Conservation (phyloP, 2,797 vertebrate genomes). For the Mionectes olivaceus region DNA sequence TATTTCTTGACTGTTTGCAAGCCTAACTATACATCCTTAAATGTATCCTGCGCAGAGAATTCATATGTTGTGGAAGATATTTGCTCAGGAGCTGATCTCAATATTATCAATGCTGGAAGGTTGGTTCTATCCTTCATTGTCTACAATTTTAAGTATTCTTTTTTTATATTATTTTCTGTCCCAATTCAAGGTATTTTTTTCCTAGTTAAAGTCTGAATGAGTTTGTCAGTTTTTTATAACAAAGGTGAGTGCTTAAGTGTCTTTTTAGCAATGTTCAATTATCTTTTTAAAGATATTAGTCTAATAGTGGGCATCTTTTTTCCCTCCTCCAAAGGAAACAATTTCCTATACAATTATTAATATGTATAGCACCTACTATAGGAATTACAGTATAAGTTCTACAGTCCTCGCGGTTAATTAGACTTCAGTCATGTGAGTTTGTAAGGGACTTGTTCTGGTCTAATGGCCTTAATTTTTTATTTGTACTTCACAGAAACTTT, state of each 20-base stretch:
- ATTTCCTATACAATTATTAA: not conserved
- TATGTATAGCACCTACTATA: not conserved
- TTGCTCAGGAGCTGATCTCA: constrained; percentile 90
- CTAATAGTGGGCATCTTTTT: not conserved
- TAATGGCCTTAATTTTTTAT: constrained; percentile 9
- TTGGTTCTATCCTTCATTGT: constrained; percentile 63
- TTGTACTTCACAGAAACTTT: constrained; percentile 21
- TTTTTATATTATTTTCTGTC: not conserved
- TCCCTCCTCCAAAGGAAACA: not conserved
- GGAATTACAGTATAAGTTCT: not conserved
- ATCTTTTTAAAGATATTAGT: not conserved
- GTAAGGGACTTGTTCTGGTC: not conserved
- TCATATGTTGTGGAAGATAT: constrained; percentile 94
- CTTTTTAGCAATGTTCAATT: not conserved
- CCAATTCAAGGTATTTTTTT: not conserved
- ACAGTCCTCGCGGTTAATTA: not conserved
- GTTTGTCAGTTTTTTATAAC: not conserved
- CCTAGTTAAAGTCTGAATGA: not conserved
- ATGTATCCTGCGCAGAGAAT: constrained; percentile 93
- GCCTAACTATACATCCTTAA: constrained; percentile 95
- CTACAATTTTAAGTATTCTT: not conserved
- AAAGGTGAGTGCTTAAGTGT: not conserved
- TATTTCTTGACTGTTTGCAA: constrained; percentile 98
- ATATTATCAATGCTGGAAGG: constrained; percentile 93
- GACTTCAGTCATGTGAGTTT: not conserved